phyloP scores from a whole-genome alignment of 2,113 vertebrate genomes.

The Silurus asotus region DNA sequence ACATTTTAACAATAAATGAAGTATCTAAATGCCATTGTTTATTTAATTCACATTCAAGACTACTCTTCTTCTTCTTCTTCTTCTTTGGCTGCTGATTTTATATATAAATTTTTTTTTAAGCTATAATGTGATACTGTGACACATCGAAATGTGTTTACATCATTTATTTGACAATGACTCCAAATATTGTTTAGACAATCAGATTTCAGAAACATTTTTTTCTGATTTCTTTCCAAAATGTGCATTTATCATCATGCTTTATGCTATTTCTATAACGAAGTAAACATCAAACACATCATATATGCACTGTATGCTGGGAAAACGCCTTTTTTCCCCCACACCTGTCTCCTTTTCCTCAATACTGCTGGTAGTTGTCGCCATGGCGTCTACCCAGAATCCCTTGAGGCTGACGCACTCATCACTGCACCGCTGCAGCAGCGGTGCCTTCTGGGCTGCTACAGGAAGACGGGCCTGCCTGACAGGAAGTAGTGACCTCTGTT shows the following conservation, averaged over 20 bases:
- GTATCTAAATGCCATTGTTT: no score
- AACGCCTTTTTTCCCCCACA: neutral
- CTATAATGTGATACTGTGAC: neutral
- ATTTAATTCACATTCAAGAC: no score
- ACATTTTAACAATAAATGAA: no score
- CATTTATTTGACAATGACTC: neutral
- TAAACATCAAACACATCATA: neutral
- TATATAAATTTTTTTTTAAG: no score
- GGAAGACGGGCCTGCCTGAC: conserved; percentile 39
- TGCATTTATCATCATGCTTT: neutral
- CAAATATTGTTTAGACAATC: neutral
- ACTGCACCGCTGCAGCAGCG: neutral
- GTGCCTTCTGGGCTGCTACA: conserved; percentile 26
- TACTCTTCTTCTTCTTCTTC: no score
- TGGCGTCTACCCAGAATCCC: conserved; percentile 41
- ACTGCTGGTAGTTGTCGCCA: conserved; percentile 19
- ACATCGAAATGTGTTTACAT: neutral
- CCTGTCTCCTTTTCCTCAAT: conserved; percentile 7
- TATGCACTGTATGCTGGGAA: neutral
- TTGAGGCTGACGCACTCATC: conserved; percentile 14
- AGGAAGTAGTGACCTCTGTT: conserved; percentile 47
- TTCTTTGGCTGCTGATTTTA: no score
- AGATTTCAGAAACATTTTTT: neutral
- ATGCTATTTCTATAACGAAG: neutral
- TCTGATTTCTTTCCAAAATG: neutral